Evolutionary conservation across 2,797 vertebrate genomes (phyloP), one percentile per base, ranked within the genome.

Genomic region (Austrolebias charrua): DNA sequence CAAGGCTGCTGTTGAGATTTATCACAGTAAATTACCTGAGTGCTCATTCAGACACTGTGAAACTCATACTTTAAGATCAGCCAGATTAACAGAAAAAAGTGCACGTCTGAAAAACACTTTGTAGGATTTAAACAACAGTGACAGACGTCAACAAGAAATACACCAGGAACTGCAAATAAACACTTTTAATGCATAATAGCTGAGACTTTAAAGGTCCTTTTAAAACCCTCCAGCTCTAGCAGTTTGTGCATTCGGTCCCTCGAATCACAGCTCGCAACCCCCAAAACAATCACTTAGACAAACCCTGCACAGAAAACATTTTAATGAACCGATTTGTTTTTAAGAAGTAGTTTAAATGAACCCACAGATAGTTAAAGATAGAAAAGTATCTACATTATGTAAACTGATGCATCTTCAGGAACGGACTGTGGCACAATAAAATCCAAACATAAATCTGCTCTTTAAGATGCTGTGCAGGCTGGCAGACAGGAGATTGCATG

Each of bases 401-500:
- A 24, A 24, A 24, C 24, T 24, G 24, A 24, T 24, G 24, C 24
- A 24, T 24, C 24, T 24, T 24, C 20, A 28, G 6, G 19, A 20
- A 1, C 14, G 8, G 5, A 24, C 42, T 67, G 59, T 53, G 9
- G 51, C 12, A 33, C 16, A 62, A 33, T 20, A 29, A 6, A 38
- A 2, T 24, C 14, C 28, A 40, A 76, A 59, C 63, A 46, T 38
- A 58, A 77, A 77, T 48, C 28, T 31, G 46, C 49, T 9, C 20
- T 49, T 46, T 63, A 15, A 66, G 53, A 67, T 77, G 69, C 47
- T 2, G n/a, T 66, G 56, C 62, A 46, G 65, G 53, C 24, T 19
- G 13, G 18, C 29, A 35, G 76, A 73, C 75, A 76, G 63, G 69
- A 79, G 81, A 85, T 81, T 75, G 88, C 58, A 62, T 61, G 59